Evolutionary conservation across 2,888 invertebrate genomes (phyloP), one percentile per base, ranked within the genome.

Genomic region (Ormyrus thymus): DNA sequence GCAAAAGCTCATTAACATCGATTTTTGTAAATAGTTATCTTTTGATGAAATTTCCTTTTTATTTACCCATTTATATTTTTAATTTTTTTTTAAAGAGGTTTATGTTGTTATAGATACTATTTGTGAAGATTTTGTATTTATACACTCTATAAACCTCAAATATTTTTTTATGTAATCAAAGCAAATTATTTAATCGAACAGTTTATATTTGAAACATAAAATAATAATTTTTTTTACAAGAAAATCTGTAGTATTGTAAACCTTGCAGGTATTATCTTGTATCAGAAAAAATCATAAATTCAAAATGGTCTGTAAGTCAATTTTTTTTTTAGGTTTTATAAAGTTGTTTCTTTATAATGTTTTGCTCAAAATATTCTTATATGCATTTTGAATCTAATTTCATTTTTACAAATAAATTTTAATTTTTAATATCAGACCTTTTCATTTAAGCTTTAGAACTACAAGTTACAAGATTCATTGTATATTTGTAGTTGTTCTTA

Each of bases 21-120:
- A 6, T 56, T 71, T 64, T 75, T 79, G 29, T 76, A 61, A 65
- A 79, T 71, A 56, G 56, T 71, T 79, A 51, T 66, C 61, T 69
- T 71, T 61, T 62, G 9, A 51, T 43, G 13, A 53, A 68, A 43
- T n/a, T 56, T 73, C 29, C 29, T 29, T 72, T 73, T 72, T 72
- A 59, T 66, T 72, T 72, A 56, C 72, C 29, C 46, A 56, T 50
- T 56, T 64, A 64, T 56, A 53, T 55, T 72, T 72, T 71, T 58
- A 66, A 72, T 61, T 5, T 55, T 76, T 69, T n/a, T 65, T 58
- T 2, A 50, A 66, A 29, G 29, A 10, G 15, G 45, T 53, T 71
- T 77, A 15, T 55, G 7, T 64, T 3, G 43, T 70, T 70, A 43
- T 56, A 7, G n/a, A 45, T 45, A 70, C 7, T 68, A 45, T 71